Evolutionary conservation across 53 echinoderm and acorn worm species (phyloP).

Genomic region (Luidia sarsii): DNA sequence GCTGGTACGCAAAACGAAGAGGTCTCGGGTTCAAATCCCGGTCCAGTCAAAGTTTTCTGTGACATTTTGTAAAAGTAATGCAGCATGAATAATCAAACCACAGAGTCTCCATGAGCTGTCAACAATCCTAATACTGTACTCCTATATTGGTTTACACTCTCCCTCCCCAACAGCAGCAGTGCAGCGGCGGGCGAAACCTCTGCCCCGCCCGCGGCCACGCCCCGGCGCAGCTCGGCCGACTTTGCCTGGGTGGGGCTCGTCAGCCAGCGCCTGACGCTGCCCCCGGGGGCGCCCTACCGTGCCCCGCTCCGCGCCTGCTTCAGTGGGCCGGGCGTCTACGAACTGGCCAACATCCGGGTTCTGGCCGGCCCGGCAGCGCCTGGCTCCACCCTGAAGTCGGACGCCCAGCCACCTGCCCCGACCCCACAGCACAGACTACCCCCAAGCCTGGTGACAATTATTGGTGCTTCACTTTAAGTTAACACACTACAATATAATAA

Average conservation of each 20-base stretch:
- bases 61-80: no score
- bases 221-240: constrained; percentile 58
- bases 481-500: no score
- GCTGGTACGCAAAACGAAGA: no score
- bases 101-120: no score
- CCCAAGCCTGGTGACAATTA: constrained; percentile 66
- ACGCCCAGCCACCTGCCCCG: constrained; percentile 18
- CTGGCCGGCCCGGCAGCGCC: constrained; percentile 38
- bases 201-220: constrained; percentile 2
- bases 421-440: constrained; percentile 59
- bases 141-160: no score
- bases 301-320: constrained; percentile 80
- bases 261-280: constrained; percentile 66
- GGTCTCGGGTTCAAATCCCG: no score
- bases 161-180: not conserved
- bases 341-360: constrained; percentile 81
- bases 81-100: no score
- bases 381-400: not conserved
- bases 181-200: constrained; percentile 17
- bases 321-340: constrained; percentile 84
- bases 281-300: constrained; percentile 55
- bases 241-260: constrained; percentile 78
- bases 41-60: no score
- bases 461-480: constrained; percentile 43
- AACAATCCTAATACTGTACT: no score